Evolutionary conservation across 2,797 vertebrate species (phyloP).

Genomic region (Scolopax rusticola): DNA sequence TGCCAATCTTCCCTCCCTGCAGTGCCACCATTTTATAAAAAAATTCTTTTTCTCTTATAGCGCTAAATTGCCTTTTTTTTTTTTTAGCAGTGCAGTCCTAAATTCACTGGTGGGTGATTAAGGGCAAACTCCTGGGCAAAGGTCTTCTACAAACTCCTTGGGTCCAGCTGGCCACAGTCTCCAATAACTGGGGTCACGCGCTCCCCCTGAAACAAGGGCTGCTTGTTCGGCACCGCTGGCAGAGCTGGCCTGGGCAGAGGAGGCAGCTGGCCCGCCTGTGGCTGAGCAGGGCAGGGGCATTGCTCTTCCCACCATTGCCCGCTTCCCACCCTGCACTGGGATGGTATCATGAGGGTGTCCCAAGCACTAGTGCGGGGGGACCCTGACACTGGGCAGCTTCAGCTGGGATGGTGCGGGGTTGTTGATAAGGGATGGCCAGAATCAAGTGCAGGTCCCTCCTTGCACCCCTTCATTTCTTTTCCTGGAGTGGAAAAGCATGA

Average conservation of each 20-base stretch:
- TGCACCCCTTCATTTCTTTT: not conserved
- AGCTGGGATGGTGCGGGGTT: rapidly evolving
- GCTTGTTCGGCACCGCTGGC: not conserved
- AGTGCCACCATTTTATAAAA: not conserved
- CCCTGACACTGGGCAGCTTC: not conserved
- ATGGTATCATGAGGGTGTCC: not conserved
- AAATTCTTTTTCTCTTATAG: not conserved
- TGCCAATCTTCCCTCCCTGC: not conserved
- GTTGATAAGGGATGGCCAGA: not conserved
- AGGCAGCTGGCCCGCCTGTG: not conserved
- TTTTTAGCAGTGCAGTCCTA: not conserved
- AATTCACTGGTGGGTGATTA: not conserved
- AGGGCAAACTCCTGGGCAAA: not conserved
- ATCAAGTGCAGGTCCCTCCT: not conserved
- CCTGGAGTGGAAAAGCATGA: rapidly evolving
- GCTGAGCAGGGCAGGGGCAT: not conserved
- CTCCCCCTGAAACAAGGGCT: not conserved
- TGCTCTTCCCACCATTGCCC: not conserved
- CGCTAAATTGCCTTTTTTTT: not conserved
- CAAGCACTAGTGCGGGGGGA: not conserved
- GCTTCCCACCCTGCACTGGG: not conserved
- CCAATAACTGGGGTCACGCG: not conserved
- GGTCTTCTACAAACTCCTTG: not conserved
- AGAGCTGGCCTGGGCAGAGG: not conserved
- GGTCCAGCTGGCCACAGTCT: not conserved